These are phyloP conservation scores for Hedychridium roseum DNA, from an alignment of 2,888 invertebrate species.

Conservation along the genomic window DNA sequence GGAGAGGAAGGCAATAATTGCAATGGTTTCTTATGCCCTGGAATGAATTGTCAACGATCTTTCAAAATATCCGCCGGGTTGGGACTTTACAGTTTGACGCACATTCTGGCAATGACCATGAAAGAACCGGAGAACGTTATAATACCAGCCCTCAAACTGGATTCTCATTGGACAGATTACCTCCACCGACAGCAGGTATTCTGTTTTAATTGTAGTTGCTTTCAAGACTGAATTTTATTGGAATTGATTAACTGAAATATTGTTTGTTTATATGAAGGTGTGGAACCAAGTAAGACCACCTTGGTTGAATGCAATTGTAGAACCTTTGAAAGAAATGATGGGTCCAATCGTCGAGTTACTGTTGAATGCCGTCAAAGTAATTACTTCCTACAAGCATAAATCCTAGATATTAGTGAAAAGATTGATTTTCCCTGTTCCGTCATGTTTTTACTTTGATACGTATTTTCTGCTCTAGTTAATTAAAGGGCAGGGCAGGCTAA, in stretches of 20 bases:
- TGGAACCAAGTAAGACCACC: constrained; percentile 84
- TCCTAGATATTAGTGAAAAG: no score
- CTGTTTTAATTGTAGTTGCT: no score
- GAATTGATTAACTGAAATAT: no score
- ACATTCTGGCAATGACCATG: constrained; percentile 71
- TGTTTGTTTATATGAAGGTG: constrained; percentile 71
- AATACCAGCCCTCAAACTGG: constrained; percentile 70
- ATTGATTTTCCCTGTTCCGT: no score
- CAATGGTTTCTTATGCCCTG: constrained; percentile 76
- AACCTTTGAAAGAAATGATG: constrained; percentile 71
- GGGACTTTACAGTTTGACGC: constrained; percentile 72
- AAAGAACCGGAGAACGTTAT: constrained; percentile 69
- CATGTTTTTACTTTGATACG: no score
- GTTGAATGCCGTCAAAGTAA: constrained; percentile 70
- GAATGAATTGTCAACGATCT: constrained; percentile 69
- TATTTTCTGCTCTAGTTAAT: no score
- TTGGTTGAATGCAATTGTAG: constrained; percentile 78
- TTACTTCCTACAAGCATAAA: no score
- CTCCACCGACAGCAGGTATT: constrained; percentile 80
- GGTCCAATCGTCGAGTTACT: constrained; percentile 74
- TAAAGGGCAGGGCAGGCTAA: no score
- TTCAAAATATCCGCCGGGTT: constrained; percentile 64
- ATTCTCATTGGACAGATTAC: constrained; percentile 74
- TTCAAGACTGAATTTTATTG: no score
- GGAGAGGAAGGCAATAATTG: constrained; percentile 62